Percentiles rank a stretch among this genome's conserved stretches.
phyloP scores from a whole-genome alignment of 2,797 vertebrate genomes.

The Ara ararauna region DNA sequence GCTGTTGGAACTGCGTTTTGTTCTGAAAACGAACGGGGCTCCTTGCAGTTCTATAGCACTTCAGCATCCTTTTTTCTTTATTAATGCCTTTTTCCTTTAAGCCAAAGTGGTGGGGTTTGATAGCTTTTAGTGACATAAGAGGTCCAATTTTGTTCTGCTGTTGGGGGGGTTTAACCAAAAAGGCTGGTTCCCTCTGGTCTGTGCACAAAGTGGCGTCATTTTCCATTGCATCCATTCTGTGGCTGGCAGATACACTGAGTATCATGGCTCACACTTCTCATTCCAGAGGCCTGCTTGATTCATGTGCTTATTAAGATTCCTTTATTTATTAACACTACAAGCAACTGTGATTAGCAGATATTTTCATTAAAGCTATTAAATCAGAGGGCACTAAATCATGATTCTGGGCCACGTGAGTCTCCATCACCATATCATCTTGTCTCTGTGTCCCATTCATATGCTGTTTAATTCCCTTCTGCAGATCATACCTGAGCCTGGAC shows the following conservation, averaged over 20 bases:
- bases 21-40: neutral
- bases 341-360: neutral
- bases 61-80: neutral
- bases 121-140: neutral
- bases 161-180: neutral
- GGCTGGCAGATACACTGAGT: neutral
- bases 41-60: neutral
- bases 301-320: neutral
- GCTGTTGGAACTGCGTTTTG: neutral
- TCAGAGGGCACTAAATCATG: neutral
- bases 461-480: conserved; percentile 74
- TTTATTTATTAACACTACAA: neutral
- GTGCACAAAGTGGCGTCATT: neutral
- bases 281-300: neutral
- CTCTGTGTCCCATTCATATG: neutral
- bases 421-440: neutral
- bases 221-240: neutral
- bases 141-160: neutral
- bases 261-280: rapidly evolving
- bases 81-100: neutral
- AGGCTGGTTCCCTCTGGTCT: neutral
- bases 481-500: conserved; percentile 91
- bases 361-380: neutral
- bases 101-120: neutral
- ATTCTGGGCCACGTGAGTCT: neutral